These are phyloP conservation scores for Natrix natrix DNA, from an alignment of 2,797 vertebrate genomes.

Conservation along the genomic window DNA sequence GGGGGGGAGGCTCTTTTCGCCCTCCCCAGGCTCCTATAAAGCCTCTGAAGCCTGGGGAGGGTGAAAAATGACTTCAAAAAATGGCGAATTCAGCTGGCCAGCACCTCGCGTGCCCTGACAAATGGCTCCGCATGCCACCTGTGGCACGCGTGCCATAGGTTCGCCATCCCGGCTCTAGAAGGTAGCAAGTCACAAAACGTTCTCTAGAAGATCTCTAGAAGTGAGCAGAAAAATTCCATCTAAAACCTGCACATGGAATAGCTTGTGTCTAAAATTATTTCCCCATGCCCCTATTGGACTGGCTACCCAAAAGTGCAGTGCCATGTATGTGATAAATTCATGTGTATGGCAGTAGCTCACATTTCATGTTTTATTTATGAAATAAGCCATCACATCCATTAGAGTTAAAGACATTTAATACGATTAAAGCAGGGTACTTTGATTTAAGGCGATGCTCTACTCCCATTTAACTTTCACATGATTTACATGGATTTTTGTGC, in stretches of 20 bases:
- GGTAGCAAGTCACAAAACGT: not conserved
- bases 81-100: too few species aligned
- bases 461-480: not conserved
- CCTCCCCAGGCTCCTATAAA: too few species aligned
- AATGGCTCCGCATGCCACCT: too few species aligned
- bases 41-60: too few species aligned
- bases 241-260: not conserved
- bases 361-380: not conserved
- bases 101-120: too few species aligned
- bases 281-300: not conserved
- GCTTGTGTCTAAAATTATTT: not conserved
- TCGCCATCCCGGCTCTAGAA: not conserved
- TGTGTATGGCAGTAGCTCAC: not conserved
- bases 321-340: not conserved
- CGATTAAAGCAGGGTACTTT: not conserved
- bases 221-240: not conserved
- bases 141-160: too few species aligned
- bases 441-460: not conserved
- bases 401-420: not conserved
- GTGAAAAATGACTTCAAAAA: too few species aligned
- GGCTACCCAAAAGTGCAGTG: not conserved
- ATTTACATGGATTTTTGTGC: not conserved
- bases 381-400: not conserved
- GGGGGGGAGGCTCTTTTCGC: too few species aligned
- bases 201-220: not conserved